phyloP scores from a whole-genome alignment of 2,113 vertebrate species.

The Erythrocercus mccallii region DNA sequence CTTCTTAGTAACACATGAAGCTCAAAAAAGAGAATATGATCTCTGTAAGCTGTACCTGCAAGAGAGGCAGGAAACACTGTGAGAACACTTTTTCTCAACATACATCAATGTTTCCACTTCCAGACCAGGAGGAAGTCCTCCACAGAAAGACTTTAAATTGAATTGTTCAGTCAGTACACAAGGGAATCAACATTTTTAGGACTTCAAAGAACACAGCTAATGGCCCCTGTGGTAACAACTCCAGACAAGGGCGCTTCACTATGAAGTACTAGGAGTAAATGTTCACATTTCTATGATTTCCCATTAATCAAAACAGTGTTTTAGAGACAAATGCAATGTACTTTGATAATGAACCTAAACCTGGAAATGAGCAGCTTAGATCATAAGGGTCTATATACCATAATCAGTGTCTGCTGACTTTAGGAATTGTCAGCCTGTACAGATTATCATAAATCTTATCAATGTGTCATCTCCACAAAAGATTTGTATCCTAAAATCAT shows the following conservation, averaged over 20 bases:
- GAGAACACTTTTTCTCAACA: not conserved
- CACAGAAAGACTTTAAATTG: not conserved
- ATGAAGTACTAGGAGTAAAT: not conserved
- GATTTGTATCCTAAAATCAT: not conserved
- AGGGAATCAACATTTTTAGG: not conserved
- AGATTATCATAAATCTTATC: not conserved
- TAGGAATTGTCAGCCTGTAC: not conserved
- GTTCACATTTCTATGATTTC: not conserved
- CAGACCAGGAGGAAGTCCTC: not conserved
- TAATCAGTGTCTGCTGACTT: not conserved
- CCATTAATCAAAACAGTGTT: not conserved
- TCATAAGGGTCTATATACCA: not conserved
- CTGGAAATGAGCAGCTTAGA: not conserved
- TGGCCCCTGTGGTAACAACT: not conserved
- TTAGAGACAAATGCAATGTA: not conserved
- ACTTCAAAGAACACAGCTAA: not conserved
- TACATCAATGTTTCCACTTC: not conserved
- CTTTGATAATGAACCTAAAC: not conserved
- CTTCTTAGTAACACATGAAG: not conserved
- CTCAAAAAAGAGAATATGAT: not conserved
- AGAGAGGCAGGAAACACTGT: constrained; percentile 17
- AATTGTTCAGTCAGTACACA: not conserved
- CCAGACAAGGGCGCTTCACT: not conserved
- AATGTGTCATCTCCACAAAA: not conserved
- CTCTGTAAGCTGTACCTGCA: not conserved